Base-by-base conservation (phyloP, 2,888 invertebrate genomes). In the Mantis religiosa region DNA sequence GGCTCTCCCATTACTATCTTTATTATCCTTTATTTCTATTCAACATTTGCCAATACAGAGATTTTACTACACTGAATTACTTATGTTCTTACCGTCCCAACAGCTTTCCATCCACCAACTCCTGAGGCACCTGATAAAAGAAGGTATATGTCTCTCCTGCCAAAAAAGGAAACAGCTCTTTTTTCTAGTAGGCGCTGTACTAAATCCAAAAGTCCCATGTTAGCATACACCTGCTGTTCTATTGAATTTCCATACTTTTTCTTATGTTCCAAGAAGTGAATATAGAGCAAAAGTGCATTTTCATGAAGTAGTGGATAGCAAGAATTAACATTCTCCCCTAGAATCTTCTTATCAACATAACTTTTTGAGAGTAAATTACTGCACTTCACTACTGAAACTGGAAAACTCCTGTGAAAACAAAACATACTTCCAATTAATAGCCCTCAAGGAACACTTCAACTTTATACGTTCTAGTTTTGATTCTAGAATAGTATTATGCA, bases 251-350 rank as follows among this genome's bases (percentile, higher is more conserved):
- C 95, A 89, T 93, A 93, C 4, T 88, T 27, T 92, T 93, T 91
- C 92, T 92, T 89, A 91, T 89, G 27, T 90, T 95, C 94, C 87
- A 96, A 93, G 92, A 96, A 96, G 89, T 94, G 94, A 9, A 95
- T 94, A 92, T 95, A 95, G 3, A 96, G 92, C 2, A 94, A 92
- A 3, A 96, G 90, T 14, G 95, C 95, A 87, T 95, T 94, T 91
- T 96, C 96, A 91, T 96, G 96, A 90, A 96, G 93, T 3, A 96
- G 90, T 0, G 96, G 96, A 92, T 96, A 96, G 0, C 94, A 95
- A 0, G 96, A 96, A 47, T 89, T 88, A 28, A 83, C 88, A 81
- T 89, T 82, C 83, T 92, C 92, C 92, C 92, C 92, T 25, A 93
- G 91, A 4, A 90, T 90, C 15, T 92, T 92, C 83, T 91, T 89